Evolutionary conservation across 2,888 invertebrate genomes (phyloP), one percentile per base, ranked within the genome.

Genomic region (Andrena bicolor): DNA sequence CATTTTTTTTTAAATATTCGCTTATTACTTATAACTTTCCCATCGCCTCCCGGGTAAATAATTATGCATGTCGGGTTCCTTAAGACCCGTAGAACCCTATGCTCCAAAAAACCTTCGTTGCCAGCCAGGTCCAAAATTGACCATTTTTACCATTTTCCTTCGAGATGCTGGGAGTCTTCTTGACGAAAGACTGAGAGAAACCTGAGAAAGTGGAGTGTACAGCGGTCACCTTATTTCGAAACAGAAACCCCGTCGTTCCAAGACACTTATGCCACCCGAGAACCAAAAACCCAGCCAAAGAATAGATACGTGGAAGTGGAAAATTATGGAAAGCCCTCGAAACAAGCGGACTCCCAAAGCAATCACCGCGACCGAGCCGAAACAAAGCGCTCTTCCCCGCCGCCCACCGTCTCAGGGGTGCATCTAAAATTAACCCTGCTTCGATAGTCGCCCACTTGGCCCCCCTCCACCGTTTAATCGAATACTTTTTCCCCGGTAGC

Each of bases 381-480:
- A 61, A 61, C 32, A 61, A 35, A 35, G 16, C 60, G 13, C 26
- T 0, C 2, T n/a, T 1, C 35, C 35, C 32, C 35, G 35, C 10
- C 32, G 4, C 3, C 32, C 10, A 8, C 7, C 26, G 60, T 60
- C 30, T 6, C 60, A 32, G 32, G 61, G 32, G 32, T 28, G 32
- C 32, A 32, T 61, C 32, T 61, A 35, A 61, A 61, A 61, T 61
- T 61, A 61, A 61, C n/a, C 32, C 61, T 0, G 32, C 61, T 61
- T 61, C 51, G 69, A 53, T 53, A 56, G 23, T 13, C 28, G 32
- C 35, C n/a, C 16, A n/a, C 16, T 28, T 53, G 32, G 28, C 10
- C 5, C 28, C 4, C 41, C 20, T 6, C 32, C 20, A 32, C 10
- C 30, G 30, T 32, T 61, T 32, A 61, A 30, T 61, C 60, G 60